A percentile compares a stretch with the other conserved stretches of the same genome.
Evolutionary conservation across 2,888 invertebrate genomes (phyloP).

Genomic region (Acanthosepion lycidas): DNA sequence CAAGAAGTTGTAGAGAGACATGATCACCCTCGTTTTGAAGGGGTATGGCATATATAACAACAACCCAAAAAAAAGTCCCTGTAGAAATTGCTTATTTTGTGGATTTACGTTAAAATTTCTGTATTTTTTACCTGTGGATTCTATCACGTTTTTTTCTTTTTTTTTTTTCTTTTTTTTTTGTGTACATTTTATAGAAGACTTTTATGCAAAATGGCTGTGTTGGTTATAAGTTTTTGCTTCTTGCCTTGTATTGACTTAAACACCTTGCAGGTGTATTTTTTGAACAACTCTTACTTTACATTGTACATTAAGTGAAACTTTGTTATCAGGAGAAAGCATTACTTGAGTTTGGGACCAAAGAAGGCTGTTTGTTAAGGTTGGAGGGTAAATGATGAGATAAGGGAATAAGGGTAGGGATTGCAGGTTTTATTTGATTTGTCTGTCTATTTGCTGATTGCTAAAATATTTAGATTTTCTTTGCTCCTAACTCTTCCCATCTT

Average conservation of each 20-base stretch:
- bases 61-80: too few species aligned
- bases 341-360: not conserved
- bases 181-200: not conserved
- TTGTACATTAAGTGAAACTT: too few species aligned
- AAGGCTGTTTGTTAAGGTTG: not conserved
- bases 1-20: too few species aligned
- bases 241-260: not conserved
- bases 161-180: not conserved
- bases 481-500: too few species aligned
- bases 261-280: not conserved
- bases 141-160: not conserved
- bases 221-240: not conserved
- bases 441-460: too few species aligned
- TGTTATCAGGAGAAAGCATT: conserved; percentile 8
- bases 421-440: too few species aligned
- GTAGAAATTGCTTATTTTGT: too few species aligned
- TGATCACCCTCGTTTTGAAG: too few species aligned
- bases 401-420: not conserved
- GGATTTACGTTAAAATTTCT: too few species aligned
- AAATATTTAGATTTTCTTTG: too few species aligned
- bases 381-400: not conserved
- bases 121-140: not conserved
- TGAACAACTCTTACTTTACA: not conserved
- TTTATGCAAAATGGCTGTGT: not conserved
- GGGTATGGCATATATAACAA: too few species aligned